Percentiles rank a stretch among this genome's conserved stretches.
Evolutionary conservation across 2,797 vertebrate species (phyloP).

Genomic region (Takifugu rubripes): DNA sequence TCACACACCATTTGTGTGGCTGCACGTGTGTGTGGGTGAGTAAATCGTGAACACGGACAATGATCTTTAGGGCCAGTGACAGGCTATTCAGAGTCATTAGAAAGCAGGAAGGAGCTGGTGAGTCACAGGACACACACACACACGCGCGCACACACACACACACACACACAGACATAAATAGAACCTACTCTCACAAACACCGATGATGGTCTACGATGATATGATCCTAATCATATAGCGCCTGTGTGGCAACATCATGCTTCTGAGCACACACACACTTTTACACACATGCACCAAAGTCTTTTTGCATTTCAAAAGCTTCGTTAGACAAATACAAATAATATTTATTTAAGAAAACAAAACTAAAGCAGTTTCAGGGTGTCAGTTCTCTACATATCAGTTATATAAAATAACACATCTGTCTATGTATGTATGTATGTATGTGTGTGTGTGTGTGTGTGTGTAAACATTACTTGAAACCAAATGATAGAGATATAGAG

Average conservation of each 20-base stretch:
- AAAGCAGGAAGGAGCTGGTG: conserved; percentile 29
- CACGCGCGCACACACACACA: conserved; percentile 6
- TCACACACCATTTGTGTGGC: neutral
- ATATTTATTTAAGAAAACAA: too few species aligned
- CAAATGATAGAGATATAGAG: neutral
- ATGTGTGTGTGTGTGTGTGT: too few species aligned
- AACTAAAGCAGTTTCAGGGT: too few species aligned
- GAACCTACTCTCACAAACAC: neutral
- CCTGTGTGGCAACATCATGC: neutral
- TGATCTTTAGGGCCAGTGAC: conserved; percentile 24
- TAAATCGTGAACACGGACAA: conserved; percentile 17
- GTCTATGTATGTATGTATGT: too few species aligned
- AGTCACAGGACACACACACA: conserved; percentile 26
- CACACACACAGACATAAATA: neutral
- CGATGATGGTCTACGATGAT: neutral
- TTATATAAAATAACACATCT: too few species aligned
- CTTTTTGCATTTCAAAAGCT: too few species aligned
- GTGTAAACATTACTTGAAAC: neutral
- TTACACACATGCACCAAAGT: too few species aligned
- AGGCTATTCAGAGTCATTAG: conserved; percentile 30
- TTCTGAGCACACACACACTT: neutral
- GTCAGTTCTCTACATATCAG: too few species aligned
- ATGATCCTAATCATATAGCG: neutral
- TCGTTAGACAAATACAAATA: too few species aligned
- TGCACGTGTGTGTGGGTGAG: neutral